phyloP scores from a whole-genome alignment of 1,140 invertebrate genomes.

The Pseudomyrmex gracilis region DNA sequence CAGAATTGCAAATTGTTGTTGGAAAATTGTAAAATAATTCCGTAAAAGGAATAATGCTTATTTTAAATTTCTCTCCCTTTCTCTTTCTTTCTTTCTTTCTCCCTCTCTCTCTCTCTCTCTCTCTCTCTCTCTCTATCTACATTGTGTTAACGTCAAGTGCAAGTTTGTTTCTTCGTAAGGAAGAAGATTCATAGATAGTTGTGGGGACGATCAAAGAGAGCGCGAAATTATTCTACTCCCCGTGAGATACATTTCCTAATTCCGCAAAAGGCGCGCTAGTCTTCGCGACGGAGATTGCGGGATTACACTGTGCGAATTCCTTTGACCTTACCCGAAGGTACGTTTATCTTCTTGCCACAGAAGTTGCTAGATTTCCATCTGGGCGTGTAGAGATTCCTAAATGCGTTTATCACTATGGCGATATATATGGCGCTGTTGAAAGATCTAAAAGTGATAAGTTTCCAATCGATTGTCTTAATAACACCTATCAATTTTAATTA shows the following conservation, averaged over 20 bases:
- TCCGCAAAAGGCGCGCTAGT: constrained; percentile 18
- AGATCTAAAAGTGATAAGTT: not conserved
- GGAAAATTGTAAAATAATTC: too few relatives aligned
- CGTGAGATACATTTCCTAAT: constrained; percentile 40
- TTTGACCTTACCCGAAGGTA: constrained; percentile 40
- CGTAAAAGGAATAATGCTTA: too few relatives aligned
- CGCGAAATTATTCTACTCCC: constrained; percentile 44
- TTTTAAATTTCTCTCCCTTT: too few relatives aligned
- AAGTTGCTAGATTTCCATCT: constrained; percentile 16
- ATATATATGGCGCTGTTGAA: not conserved
- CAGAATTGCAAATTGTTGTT: too few relatives aligned
- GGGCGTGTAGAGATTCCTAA: constrained; percentile 12
- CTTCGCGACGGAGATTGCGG: constrained; percentile 31
- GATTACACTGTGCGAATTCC: constrained; percentile 11
- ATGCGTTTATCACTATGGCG: not conserved
- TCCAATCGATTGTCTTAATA: not conserved
- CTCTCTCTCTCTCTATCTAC: too few relatives aligned
- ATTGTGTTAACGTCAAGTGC: not conserved
- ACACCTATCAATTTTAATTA: not conserved
- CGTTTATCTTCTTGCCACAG: not conserved
- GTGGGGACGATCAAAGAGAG: constrained; percentile 47
- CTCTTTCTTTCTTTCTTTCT: too few relatives aligned
- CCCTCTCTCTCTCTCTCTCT: too few relatives aligned
- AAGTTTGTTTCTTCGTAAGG: constrained; percentile 6
- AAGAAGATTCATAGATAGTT: constrained; percentile 32